Base-by-base conservation (phyloP, 2,888 invertebrate species). In the Aphidius colemani region DNA sequence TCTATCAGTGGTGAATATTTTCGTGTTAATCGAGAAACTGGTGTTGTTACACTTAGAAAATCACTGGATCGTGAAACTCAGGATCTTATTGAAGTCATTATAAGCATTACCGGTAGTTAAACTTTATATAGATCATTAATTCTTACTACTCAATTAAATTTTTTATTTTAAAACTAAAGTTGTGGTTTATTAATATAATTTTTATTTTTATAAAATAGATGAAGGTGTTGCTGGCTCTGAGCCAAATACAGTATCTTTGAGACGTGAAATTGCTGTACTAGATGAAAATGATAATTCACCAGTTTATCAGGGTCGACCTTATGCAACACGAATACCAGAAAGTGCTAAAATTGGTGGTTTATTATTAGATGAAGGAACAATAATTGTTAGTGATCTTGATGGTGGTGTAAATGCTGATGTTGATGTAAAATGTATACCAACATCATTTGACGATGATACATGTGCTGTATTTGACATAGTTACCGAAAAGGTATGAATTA, bases 271-370 rank as follows among this genome's bases (percentile, higher is more conserved):
- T 49, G 89, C 90, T 0, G 88, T 94, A 6, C 84, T 88, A 11
- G 94, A 94, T 74, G 88, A 89, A 18, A 95, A 94, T 75, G 94
- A 94, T 80, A 94, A 94, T 76, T 84, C 88, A 0, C 94, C 94
- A 0, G 85, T 87, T 10, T 93, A 92, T 76, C 85, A 88, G 70
- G 90, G 89, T 48, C 84, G 91, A 44, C 92, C 93, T 0, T 93
- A 93, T 74, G 87, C 89, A 43, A 87, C 90, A 3, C 88, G 87
- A 66, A 87, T 92, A 1, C 88, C 88, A 66, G 93, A 93, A 80
- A 88, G 89, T 9, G 85, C 89, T 3, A 77, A 85, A 4, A 85
- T 90, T 2, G 92, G 90, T 2, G 85, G 86, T 7, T 85, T 87
- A 56, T 83, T 93, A 51, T 86, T 87, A 78, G 86, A 85, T 69